Conservation (phyloP, 2,888 invertebrate genomes). For the Eueremaeus valkanovi region DNA sequence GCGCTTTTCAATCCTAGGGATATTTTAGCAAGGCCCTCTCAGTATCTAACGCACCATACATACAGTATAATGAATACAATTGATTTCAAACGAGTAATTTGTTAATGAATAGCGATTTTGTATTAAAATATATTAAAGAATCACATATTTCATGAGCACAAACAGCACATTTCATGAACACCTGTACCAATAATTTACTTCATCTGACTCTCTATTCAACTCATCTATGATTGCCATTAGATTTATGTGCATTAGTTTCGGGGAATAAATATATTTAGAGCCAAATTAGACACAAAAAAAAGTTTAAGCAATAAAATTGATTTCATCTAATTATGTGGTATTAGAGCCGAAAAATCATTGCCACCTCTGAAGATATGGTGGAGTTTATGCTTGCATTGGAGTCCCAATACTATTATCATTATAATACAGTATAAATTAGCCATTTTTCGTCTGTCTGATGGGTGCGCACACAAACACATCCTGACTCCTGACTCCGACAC, state of each 20-base stretch:
- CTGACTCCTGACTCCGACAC: background rate
- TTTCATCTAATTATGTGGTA: slow-evolving; percentile 31
- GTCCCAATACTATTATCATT: slow-evolving; percentile 3
- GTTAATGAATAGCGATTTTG: no score
- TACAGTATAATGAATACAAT: no score
- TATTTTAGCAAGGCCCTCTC: no score
- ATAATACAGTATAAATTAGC: slow-evolving; percentile 27
- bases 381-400: background rate
- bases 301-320: slow-evolving; percentile 16
- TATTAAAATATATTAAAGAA: background rate
- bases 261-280: slow-evolving; percentile 24
- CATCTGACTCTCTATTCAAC: background rate
- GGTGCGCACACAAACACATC: background rate
- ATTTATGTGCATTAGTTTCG: slow-evolving; percentile 12
- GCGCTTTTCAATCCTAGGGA: no score
- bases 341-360: background rate
- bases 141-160: background rate
- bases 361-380: slow-evolving; percentile 12
- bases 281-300: slow-evolving; percentile 19
- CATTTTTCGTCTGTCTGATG: background rate
- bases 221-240: background rate
- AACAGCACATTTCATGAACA: background rate
- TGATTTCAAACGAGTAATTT: no score
- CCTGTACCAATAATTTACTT: background rate
- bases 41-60: no score